phyloP scores from a whole-genome alignment of 2,113 vertebrate genomes.

The Protobothrops mucrosquamatus region DNA sequence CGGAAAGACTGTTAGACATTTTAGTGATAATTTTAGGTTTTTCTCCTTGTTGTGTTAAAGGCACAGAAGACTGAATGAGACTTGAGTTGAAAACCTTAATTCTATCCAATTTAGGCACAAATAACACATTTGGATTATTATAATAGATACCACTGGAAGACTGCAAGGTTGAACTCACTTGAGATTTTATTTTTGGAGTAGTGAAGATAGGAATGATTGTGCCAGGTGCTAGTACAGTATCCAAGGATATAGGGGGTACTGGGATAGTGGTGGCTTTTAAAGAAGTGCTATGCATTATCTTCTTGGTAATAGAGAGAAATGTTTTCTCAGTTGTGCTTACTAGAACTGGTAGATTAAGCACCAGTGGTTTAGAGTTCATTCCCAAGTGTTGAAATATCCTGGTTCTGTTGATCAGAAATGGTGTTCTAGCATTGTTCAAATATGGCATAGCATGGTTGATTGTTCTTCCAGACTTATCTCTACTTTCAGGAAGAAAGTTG shows the following conservation, averaged over 20 bases:
- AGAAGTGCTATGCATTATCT: conserved; percentile 33
- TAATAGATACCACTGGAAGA: conserved; percentile 44
- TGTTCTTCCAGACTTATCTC: conserved; percentile 43
- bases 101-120: conserved; percentile 45
- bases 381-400: conserved; percentile 44
- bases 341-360: conserved; percentile 36
- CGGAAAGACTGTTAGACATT: conserved; percentile 64
- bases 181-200: conserved; percentile 26
- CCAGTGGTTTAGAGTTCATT: conserved; percentile 34
- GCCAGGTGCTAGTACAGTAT: background rate
- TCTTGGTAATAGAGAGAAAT: conserved; percentile 14
- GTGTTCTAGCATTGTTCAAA: conserved; percentile 46
- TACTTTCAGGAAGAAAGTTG: conserved; percentile 72
- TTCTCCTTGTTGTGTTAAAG: conserved; percentile 51
- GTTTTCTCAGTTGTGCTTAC: conserved; percentile 39
- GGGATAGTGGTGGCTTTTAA: conserved; percentile 18
- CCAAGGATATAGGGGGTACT: background rate
- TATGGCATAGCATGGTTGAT: conserved; percentile 50
- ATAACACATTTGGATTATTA: conserved; percentile 37
- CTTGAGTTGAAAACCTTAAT: conserved; percentile 37
- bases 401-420: conserved; percentile 60
- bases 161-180: conserved; percentile 22
- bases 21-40: conserved; percentile 75
- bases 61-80: conserved; percentile 44
- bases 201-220: background rate